These are phyloP conservation scores for Nomada lathburiana DNA, from an alignment of 2,888 invertebrate species.

Conservation along the genomic window DNA sequence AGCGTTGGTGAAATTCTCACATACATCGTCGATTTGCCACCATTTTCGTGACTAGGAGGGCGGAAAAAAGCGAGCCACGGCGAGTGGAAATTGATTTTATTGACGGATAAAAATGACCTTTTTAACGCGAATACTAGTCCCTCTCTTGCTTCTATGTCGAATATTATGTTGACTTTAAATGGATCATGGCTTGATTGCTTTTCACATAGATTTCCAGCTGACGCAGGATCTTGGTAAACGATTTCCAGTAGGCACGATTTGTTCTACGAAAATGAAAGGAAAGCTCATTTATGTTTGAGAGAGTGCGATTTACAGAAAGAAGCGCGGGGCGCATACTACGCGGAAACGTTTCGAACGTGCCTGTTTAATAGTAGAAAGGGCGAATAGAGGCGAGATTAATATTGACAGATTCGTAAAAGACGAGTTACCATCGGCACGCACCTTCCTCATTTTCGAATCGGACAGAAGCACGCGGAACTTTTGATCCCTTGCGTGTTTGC, in stretches of 20 bases:
- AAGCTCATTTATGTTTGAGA: conserved; percentile 28
- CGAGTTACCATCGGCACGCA: conserved; percentile 32
- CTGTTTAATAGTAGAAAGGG: conserved; percentile 11
- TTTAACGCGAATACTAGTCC: neutral
- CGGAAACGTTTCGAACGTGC: conserved; percentile 12
- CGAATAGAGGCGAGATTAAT: conserved; percentile 44
- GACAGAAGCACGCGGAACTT: conserved; percentile 43
- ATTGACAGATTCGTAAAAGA: conserved; percentile 56
- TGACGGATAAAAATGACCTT: conserved; percentile 2
- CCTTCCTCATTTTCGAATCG: conserved; percentile 36
- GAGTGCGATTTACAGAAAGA: conserved; percentile 11
- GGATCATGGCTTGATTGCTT: conserved; percentile 29
- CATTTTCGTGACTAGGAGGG: neutral
- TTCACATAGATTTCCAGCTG: conserved; percentile 11
- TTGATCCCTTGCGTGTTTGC: conserved; percentile 64
- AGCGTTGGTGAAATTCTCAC: neutral
- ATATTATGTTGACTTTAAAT: conserved; percentile 23
- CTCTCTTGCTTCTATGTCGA: neutral
- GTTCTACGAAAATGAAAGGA: conserved; percentile 24
- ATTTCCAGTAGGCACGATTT: conserved; percentile 28
- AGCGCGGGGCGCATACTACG: neutral
- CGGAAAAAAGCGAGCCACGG: conserved; percentile 2
- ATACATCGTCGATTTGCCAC: neutral
- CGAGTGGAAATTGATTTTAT: conserved; percentile 18
- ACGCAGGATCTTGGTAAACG: conserved; percentile 25